phyloP scores from a whole-genome alignment of 2,797 vertebrate genomes.

The Psittacula derbiana region DNA sequence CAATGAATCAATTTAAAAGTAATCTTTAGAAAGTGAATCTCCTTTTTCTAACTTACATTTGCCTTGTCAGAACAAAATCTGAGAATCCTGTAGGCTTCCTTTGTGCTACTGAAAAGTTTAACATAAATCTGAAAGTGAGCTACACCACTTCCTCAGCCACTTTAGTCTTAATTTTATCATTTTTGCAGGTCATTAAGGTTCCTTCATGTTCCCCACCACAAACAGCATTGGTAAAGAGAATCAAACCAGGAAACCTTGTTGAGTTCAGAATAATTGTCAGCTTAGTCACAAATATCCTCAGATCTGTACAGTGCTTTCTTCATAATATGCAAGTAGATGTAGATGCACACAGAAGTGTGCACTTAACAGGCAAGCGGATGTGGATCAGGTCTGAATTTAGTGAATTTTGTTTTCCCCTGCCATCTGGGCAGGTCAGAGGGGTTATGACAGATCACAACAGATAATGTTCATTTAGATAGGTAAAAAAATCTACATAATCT shows the following conservation, averaged over 20 bases:
- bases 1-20: neutral
- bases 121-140: neutral
- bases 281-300: neutral
- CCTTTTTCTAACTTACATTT: neutral
- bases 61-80: neutral
- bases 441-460: neutral
- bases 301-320: neutral
- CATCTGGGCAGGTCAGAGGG: neutral
- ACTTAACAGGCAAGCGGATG: neutral
- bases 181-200: neutral
- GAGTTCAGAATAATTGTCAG: neutral
- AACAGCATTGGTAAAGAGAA: neutral
- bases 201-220: neutral
- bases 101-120: neutral
- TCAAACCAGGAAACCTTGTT: neutral
- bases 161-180: neutral
- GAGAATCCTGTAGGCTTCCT: neutral
- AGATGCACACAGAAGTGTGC: neutral
- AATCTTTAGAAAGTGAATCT: neutral
- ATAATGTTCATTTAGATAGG: neutral
- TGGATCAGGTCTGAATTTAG: neutral
- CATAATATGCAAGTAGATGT: accelerated
- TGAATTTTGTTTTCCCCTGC: neutral
- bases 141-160: neutral
- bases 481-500: neutral